These are phyloP conservation scores for Emmelina monodactyla DNA, from an alignment of 2,888 invertebrate genomes.

Conservation along the genomic window DNA sequence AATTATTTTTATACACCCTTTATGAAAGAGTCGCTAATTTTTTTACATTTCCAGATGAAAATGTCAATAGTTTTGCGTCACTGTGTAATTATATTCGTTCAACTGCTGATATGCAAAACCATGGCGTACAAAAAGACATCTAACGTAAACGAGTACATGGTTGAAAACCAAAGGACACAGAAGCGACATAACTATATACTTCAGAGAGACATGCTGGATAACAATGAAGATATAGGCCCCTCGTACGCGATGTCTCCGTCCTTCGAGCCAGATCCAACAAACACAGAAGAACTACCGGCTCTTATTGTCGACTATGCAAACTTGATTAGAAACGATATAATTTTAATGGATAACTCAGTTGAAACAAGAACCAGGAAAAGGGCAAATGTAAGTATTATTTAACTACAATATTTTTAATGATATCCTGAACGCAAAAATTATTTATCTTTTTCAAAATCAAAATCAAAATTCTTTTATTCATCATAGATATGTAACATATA, in stretches of 20 bases:
- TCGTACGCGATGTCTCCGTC: slow-evolving; percentile 24
- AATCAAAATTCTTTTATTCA: no score
- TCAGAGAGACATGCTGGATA: slow-evolving; percentile 26
- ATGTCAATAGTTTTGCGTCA: background rate
- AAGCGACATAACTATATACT: slow-evolving; percentile 39
- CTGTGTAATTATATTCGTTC: background rate
- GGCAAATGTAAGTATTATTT: slow-evolving; percentile 39
- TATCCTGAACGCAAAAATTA: no score
- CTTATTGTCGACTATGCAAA: slow-evolving; percentile 49
- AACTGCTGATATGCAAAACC: slow-evolving; percentile 6
- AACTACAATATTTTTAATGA: no score
- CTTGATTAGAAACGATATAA: slow-evolving; percentile 47
- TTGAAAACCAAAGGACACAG: slow-evolving; percentile 36
- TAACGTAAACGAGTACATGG: slow-evolving; percentile 31
- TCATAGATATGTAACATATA: no score
- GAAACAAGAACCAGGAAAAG: slow-evolving; percentile 49
- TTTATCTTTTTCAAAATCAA: no score
- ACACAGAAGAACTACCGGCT: slow-evolving; percentile 35
- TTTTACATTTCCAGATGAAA: no score
- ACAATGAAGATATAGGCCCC: slow-evolving; percentile 24
- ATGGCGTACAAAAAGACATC: slow-evolving; percentile 29
- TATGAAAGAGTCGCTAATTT: no score
- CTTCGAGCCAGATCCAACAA: slow-evolving; percentile 23
- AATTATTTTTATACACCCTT: no score
- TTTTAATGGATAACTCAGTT: slow-evolving; percentile 47